Evolutionary conservation across 2,888 invertebrate species (phyloP).

Genomic region (Anagyrus pseudococci): DNA sequence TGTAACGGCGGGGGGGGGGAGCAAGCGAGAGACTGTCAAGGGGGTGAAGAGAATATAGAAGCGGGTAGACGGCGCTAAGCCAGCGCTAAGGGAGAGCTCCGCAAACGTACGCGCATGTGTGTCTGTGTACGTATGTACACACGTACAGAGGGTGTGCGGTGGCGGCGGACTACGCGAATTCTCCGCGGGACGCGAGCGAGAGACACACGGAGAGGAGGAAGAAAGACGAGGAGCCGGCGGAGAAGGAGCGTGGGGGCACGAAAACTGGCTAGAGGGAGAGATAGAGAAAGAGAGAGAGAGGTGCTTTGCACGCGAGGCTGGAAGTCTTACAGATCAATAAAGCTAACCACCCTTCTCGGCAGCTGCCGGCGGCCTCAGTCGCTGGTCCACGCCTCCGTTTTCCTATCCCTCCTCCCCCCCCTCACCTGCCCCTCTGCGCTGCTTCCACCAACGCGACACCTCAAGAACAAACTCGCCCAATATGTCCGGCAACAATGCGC

Average conservation of each 20-base stretch:
- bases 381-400: too few relatives aligned
- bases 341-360: constrained; percentile 59
- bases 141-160: too few relatives aligned
- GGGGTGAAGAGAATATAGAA: background rate
- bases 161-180: too few relatives aligned
- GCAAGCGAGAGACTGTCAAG: constrained; percentile 16
- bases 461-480: constrained; percentile 60
- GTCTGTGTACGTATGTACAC: too few relatives aligned
- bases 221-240: constrained; percentile 52
- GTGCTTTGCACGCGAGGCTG: constrained; percentile 47
- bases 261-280: constrained; percentile 16
- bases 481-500: constrained; percentile 59
- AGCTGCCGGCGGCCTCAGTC: constrained; percentile 39
- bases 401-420: constrained; percentile 30
- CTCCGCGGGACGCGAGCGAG: constrained; percentile 22
- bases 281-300: constrained; percentile 46
- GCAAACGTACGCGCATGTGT: too few relatives aligned
- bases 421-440: constrained; percentile 41
- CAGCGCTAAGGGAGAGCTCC: background rate
- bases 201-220: constrained; percentile 42
- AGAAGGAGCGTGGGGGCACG: constrained; percentile 35
- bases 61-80: constrained; percentile 13
- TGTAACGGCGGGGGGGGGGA: too few relatives aligned
- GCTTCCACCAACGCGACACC: constrained; percentile 49
- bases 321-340: constrained; percentile 63